Evolutionary conservation across 2,113 vertebrate species (phyloP), one percentile per base, ranked within the genome.

Genomic region (Chelonoidis abingdonii): DNA sequence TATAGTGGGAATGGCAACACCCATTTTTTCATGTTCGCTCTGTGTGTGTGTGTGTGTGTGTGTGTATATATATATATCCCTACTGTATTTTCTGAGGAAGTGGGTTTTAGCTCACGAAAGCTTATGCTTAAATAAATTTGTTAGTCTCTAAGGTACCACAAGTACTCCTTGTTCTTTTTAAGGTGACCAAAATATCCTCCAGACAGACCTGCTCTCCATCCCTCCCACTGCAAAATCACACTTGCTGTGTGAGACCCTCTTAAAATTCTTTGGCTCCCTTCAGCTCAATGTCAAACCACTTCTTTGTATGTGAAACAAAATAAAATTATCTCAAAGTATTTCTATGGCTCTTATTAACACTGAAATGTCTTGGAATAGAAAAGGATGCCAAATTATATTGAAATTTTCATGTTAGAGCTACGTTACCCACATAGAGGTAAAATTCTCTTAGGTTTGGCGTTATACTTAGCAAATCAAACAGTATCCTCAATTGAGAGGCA

Each of bases 381-480:
- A 79, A 19, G 5, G 0, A 3, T 6, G 6, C 19, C 47, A 13
- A 88, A 59, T 93, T 89, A 29, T 72, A 0, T 49, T 88, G 38
- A 47, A 25, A 47, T 78, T 78, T 78, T 29, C 44, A 8, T 10
- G 11, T 47, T 78, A 47, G 75, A 44, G 24, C 75, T 25, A 47
- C 25, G 41, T 25, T 76, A 11, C 24, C 72, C 21, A 44, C 11
- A 3, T 6, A 25, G 72, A 44, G 21, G 5, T 41, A 88, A 57
- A 8, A 0, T 0, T 52, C 56, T 89, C 41, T 82, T 92, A 56
- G 2, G 2, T 83, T 41, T 44, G 38, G 72, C n/a, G 25, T 44
- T 44, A 44, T 44, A 25, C 22, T 62, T 89, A 38, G 2, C 44
- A 91, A 21, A 54, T 93, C 0, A 50, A 91, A 87, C 79, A 47